phyloP scores from a whole-genome alignment of 1,140 invertebrate species.

The Drosophila subobscura region DNA sequence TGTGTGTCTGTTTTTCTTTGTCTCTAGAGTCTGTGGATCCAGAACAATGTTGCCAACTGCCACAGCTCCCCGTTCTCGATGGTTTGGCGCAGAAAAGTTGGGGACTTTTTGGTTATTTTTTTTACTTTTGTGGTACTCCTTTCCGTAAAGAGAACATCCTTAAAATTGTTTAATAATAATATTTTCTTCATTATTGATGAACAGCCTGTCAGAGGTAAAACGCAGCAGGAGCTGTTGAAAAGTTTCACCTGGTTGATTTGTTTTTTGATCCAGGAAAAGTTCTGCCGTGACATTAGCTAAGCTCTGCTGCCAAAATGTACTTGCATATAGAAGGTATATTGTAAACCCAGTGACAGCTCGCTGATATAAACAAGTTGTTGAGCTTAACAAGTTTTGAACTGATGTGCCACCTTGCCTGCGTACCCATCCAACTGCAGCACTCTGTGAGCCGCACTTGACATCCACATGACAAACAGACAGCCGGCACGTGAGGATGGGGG shows the following conservation, averaged over 20 bases:
- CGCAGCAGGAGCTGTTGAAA: too few relatives aligned
- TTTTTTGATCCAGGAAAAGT: too few relatives aligned
- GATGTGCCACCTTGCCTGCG: slow-evolving; percentile 1
- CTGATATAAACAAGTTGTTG: slow-evolving; percentile 38
- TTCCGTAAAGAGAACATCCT: too few relatives aligned
- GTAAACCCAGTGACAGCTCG: background rate
- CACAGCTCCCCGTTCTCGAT: background rate
- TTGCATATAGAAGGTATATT: too few relatives aligned
- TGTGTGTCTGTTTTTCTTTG: slow-evolving; percentile 23
- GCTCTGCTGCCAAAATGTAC: slow-evolving; percentile 2
- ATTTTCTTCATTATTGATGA: too few relatives aligned
- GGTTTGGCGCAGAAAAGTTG: too few relatives aligned
- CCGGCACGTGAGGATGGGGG: slow-evolving; percentile 12
- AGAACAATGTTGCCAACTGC: slow-evolving; percentile 33
- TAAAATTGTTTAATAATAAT: too few relatives aligned
- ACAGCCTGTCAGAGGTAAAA: too few relatives aligned
- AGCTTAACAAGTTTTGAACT: slow-evolving; percentile 25
- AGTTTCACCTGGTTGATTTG: too few relatives aligned
- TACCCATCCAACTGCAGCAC: background rate
- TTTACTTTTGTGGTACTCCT: too few relatives aligned
- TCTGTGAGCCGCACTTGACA: background rate
- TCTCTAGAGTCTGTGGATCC: slow-evolving; percentile 10
- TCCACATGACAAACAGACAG: background rate
- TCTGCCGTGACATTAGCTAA: slow-evolving; percentile 15
- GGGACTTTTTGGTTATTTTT: too few relatives aligned